Evolutionary conservation across 2,888 invertebrate genomes (phyloP).

Genomic region (Petrolisthes cinctipes): DNA sequence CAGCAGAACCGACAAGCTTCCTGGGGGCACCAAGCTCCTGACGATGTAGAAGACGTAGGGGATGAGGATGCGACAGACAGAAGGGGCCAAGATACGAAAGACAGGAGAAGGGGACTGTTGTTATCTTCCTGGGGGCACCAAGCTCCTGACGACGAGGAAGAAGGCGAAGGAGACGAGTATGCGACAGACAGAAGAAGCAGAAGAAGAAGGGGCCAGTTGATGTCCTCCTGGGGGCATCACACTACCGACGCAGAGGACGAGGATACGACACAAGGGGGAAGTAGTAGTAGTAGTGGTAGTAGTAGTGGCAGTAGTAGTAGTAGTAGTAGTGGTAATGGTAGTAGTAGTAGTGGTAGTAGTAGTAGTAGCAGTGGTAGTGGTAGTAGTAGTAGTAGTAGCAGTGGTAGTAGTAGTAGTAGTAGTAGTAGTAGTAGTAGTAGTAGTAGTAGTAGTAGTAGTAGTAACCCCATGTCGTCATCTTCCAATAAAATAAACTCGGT

Average conservation of each 20-base stretch:
- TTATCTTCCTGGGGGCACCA: too few species aligned
- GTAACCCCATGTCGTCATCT: too few species aligned
- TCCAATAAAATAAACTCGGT: too few species aligned
- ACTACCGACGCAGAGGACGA: too few species aligned
- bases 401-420: background rate
- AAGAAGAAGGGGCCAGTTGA: too few species aligned
- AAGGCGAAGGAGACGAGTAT: too few species aligned
- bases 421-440: background rate
- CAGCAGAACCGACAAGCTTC: background rate
- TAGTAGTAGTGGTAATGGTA: background rate
- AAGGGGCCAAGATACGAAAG: too few species aligned
- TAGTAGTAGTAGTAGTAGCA: constrained; percentile 3
- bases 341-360: constrained; percentile 14
- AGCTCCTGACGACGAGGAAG: too few species aligned
- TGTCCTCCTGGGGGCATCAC: too few species aligned
- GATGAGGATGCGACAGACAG: background rate
- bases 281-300: constrained; percentile 1
- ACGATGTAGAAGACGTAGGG: background rate
- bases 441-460: constrained; percentile 5
- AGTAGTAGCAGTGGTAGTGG: background rate
- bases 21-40: background rate
- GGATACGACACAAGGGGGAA: too few species aligned
- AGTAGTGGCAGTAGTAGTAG: background rate
- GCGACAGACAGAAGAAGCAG: too few species aligned
- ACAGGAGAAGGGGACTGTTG: too few species aligned